Evolutionary conservation across 2,113 vertebrate species (phyloP), one percentile per base, ranked within the genome.

Genomic region (Galbula dea): DNA sequence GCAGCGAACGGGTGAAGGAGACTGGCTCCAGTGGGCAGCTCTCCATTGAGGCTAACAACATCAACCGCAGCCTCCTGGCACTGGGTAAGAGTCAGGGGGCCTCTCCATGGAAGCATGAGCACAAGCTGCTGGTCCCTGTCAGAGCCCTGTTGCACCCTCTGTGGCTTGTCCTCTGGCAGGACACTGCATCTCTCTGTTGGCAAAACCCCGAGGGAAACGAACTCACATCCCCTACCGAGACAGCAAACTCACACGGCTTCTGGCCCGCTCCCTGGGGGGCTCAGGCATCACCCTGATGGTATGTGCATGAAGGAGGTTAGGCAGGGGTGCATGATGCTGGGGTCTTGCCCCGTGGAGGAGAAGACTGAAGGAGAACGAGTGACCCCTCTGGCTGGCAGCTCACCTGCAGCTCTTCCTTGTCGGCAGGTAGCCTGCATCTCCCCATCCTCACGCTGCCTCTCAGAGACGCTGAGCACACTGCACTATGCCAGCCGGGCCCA

Each of bases 41-140:
- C 76, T 97, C 97, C 3, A 63, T 97, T 10, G 98, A 98, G 51
- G 97, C 98, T 37, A 97, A 97, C 87, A 98, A 92, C 87, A 98
- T 98, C 97, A 98, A 98, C 94, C 98, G 97, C 84, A 98, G 98
- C 84, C 97, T 98, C 45, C 95, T 98, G 84, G 96, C 98, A 4
- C 95, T 98, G 83, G 97, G 98, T 98, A 68, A 96, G 97, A 61
- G 45, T 15, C 1, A 3, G 41, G 26, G 49, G 17, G 9, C 3
- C n/a, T 9, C 1, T 9, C 37, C 5, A 14, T 2, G 30, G 34
- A 43, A 32, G 30, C 17, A 17, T 29, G 41, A 55, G 4, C 61
- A 27, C 1, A 3, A 48, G 61, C 55, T 78, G 32, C 73, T 23
- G 48, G 27, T 61, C 34, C 34, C 17, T 3, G 1, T 6, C 20